A percentile compares a stretch with the other conserved stretches of the same genome.
Conservation (phyloP, 2,797 vertebrate species). For the Oceanodroma leucorhoa region DNA sequence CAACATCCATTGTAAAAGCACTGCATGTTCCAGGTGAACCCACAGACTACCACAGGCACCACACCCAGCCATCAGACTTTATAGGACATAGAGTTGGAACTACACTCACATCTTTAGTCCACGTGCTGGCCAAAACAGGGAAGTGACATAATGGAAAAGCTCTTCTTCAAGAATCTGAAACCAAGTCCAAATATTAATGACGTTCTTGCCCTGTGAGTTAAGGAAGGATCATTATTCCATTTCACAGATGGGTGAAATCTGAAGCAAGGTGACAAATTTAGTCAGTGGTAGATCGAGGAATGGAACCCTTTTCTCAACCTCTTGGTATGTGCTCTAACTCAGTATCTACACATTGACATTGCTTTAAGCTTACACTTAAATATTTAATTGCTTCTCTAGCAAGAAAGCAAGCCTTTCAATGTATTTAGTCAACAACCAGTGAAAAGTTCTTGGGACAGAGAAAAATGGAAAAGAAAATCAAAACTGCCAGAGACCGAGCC, state of each 20-base stretch:
- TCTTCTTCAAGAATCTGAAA: slow-evolving; percentile 5
- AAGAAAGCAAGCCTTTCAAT: not conserved
- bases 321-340: not conserved
- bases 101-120: not conserved
- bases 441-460: not conserved
- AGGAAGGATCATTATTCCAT: not conserved
- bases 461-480: not conserved
- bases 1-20: not conserved
- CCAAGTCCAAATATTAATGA: not conserved
- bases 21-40: not conserved
- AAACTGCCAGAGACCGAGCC: not conserved
- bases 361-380: not conserved
- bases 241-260: not conserved
- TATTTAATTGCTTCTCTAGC: not conserved
- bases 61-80: not conserved
- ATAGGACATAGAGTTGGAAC: not conserved
- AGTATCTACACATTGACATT: not conserved
- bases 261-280: not conserved
- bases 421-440: not conserved
- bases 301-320: not conserved
- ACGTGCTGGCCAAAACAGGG: not conserved
- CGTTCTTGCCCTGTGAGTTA: slow-evolving; percentile 11
- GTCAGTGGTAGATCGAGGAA: not conserved
- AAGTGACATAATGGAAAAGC: not conserved
- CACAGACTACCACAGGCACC: not conserved